Percentiles rank a stretch among this genome's conserved stretches.
Evolutionary conservation across 2,113 vertebrate species (phyloP).

Genomic region (Malaclemys terrapin): DNA sequence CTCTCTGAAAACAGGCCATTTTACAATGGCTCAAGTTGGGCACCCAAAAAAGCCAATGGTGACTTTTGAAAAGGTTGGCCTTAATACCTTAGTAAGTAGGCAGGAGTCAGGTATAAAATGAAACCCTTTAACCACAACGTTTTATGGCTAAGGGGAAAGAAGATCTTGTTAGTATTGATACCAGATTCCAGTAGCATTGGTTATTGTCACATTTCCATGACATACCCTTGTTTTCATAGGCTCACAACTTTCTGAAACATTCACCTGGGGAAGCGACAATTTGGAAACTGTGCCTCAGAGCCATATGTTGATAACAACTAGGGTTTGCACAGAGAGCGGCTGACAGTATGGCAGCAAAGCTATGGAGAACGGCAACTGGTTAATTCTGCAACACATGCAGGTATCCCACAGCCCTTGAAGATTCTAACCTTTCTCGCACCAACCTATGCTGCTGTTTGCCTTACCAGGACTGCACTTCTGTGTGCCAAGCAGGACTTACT

Average conservation of each 20-base stretch:
- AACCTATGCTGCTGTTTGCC: too few relatives aligned
- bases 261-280: neutral
- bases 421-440: too few relatives aligned
- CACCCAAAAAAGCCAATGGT: neutral
- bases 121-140: neutral
- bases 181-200: neutral
- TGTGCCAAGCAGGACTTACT: neutral
- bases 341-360: neutral
- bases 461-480: too few relatives aligned
- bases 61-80: neutral
- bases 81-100: neutral
- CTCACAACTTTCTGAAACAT: neutral
- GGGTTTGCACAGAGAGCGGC: neutral
- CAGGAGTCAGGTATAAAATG: neutral
- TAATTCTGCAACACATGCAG: neutral
- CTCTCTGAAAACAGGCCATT: fast-evolving
- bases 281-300: neutral
- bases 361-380: neutral
- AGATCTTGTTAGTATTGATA: neutral
- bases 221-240: neutral
- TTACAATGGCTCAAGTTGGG: neutral
- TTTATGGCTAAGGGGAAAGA: neutral
- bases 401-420: too few relatives aligned
- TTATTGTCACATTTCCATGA: neutral
- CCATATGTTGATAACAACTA: neutral